Base-by-base conservation (phyloP, 2,888 invertebrate genomes). In the Alsophila aescularia region DNA sequence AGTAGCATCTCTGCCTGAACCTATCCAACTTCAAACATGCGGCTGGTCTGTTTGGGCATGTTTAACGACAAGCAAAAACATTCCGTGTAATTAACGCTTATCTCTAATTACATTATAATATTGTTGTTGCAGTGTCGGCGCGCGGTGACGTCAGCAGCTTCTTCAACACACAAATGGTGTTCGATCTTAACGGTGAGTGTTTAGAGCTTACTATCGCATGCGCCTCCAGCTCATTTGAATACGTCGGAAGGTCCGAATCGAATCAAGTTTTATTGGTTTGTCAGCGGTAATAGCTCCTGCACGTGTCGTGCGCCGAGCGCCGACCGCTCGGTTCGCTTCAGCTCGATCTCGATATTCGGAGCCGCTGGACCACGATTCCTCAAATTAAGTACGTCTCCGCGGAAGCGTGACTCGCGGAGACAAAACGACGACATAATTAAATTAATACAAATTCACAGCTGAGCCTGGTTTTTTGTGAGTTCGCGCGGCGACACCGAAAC, bases 121-220 rank as follows among this genome's bases (percentile, higher is more conserved):
- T 64, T 73, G 57, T 81, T 85, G 84, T 90, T 88, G 66, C 90
- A 90, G 90, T 87, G 77, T 80, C 90, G 76, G 87, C 85, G 67
- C 90, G 89, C 80, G 87, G 87, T 72, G 89, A 89, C 88, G 88
- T 89, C 80, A 83, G 80, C 82, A 82, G 83, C 75, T 90, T 74
- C 81, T 90, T 87, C 87, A 86, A 89, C 77, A 89, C 90, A 63
- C 90, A 90, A 79, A 89, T 90, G 90, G 83, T 90, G 79, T 83
- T 90, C 79, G 90, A 90, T 83, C 87, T 90, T 69, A 89, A 90
- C 76, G 90, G 90, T 90, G 70, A 76, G 90, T 83, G 47, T 39
- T 62, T 58, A 75, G 31, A 63, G 63, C 35, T 56, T 35, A 70
- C 34, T 59, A 57, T 60, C 39, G 51, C 32, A 12, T 51, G 50